These are phyloP conservation scores for Lithophane ornitopus DNA, from an alignment of 2,888 invertebrate genomes.

Conservation along the genomic window DNA sequence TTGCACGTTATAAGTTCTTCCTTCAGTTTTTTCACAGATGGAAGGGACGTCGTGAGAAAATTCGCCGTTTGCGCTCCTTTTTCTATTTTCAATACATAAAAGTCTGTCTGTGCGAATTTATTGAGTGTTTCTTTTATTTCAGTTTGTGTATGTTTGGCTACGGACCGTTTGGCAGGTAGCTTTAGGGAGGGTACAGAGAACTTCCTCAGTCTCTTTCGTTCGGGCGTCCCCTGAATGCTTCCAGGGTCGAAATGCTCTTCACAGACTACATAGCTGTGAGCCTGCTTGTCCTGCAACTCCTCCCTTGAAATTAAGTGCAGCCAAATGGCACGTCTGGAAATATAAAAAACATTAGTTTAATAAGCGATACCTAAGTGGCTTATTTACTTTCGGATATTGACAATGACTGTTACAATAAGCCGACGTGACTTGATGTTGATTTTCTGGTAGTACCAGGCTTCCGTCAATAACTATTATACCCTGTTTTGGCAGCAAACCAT, in stretches of 20 bases:
- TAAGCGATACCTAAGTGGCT: neutral
- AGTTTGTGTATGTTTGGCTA: conserved; percentile 42
- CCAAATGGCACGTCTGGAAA: conserved; percentile 56
- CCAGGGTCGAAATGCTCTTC: conserved; percentile 52
- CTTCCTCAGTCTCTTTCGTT: conserved; percentile 38
- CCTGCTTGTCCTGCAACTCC: conserved; percentile 40
- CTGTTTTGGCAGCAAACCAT: neutral
- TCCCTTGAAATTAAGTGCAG: conserved; percentile 49
- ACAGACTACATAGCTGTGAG: conserved; percentile 45
- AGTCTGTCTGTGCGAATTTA: conserved; percentile 50
- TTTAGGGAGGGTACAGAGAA: conserved; percentile 36
- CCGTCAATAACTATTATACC: neutral
- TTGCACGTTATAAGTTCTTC: conserved; percentile 40
- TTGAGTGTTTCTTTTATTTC: conserved; percentile 40
- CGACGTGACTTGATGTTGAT: no score
- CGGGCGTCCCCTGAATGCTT: conserved; percentile 20
- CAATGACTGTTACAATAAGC: no score
- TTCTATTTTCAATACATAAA: conserved; percentile 46
- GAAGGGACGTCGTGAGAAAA: conserved; percentile 39
- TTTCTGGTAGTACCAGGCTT: neutral
- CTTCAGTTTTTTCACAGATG: conserved; percentile 41
- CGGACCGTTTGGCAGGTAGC: conserved; percentile 25
- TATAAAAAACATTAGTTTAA: conserved; percentile 1
- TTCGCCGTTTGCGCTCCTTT: conserved; percentile 42
- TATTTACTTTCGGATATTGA: neutral